These are phyloP conservation scores for Mystacides longicornis DNA, from an alignment of 2,888 invertebrate genomes.

Conservation along the genomic window DNA sequence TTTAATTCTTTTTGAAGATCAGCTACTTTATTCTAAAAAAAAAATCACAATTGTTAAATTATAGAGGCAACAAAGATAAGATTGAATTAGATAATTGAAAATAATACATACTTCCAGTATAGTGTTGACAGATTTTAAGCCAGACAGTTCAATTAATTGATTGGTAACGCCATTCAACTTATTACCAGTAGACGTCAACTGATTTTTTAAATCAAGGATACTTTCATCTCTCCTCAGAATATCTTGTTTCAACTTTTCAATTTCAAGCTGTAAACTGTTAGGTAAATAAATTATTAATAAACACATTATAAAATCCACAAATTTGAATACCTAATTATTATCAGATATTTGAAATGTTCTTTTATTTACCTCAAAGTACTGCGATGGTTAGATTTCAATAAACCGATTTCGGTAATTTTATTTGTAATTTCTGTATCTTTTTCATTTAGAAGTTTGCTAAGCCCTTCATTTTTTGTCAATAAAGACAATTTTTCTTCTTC, in stretches of 20 bases:
- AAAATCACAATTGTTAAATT: no score
- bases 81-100: no score
- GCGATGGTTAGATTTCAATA: constrained; percentile 4
- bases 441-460: constrained; percentile 11
- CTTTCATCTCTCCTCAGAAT: constrained; percentile 10
- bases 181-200: background rate
- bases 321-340: no score
- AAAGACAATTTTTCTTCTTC: constrained; percentile 28
- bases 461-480: constrained; percentile 10
- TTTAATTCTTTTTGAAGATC: no score
- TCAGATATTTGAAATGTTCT: no score
- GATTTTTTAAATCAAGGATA: constrained; percentile 1
- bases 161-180: background rate
- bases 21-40: no score
- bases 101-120: constrained; percentile 16
- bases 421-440: constrained; percentile 31
- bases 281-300: no score
- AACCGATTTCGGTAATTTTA: constrained; percentile 19
- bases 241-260: constrained; percentile 4
- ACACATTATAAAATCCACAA: no score
- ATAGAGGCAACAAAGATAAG: no score
- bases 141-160: background rate
- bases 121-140: constrained; percentile 5
- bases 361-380: background rate
- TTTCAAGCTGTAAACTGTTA: constrained; percentile 15